Evolutionary conservation across 2,888 invertebrate species (phyloP).

Genomic region (Drosophila planitibia): DNA sequence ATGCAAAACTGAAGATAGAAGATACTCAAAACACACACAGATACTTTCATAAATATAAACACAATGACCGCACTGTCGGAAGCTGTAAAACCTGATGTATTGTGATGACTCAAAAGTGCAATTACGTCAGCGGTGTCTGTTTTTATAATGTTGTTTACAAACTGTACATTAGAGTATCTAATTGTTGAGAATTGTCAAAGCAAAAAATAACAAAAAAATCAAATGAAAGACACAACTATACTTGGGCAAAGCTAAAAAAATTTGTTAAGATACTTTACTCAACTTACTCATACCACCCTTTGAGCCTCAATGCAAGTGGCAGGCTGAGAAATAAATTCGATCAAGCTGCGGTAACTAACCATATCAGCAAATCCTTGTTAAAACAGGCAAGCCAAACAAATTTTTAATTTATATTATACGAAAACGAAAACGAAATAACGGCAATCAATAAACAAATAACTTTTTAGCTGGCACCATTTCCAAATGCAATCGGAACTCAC

Average conservation of each 20-base stretch:
- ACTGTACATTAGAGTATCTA: slow-evolving; percentile 59
- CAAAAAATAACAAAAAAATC: not conserved
- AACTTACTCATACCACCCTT: slow-evolving; percentile 23
- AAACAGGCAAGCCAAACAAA: slow-evolving; percentile 20
- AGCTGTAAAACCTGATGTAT: slow-evolving; percentile 60
- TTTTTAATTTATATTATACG: slow-evolving; percentile 57
- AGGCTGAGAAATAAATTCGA: slow-evolving; percentile 20
- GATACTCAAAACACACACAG: slow-evolving; percentile 25
- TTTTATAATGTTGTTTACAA: slow-evolving; percentile 58
- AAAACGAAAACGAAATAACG: slow-evolving; percentile 58
- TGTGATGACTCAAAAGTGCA: slow-evolving; percentile 68
- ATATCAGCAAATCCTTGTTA: slow-evolving; percentile 50
- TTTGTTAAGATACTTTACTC: not conserved
- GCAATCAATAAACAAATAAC: slow-evolving; percentile 78
- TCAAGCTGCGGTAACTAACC: slow-evolving; percentile 38
- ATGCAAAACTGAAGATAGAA: slow-evolving; percentile 19
- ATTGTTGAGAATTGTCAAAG: slow-evolving; percentile 40
- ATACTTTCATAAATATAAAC: slow-evolving; percentile 13
- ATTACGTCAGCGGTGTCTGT: slow-evolving; percentile 69
- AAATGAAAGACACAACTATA: not conserved
- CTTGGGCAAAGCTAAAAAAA: not conserved
- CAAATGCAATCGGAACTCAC: slow-evolving; percentile 41
- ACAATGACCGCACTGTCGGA: slow-evolving; percentile 49
- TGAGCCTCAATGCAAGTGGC: slow-evolving; percentile 17
- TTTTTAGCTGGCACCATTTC: slow-evolving; percentile 65